Conservation (phyloP, 2,797 vertebrate species). For the Centropyge bicolor region DNA sequence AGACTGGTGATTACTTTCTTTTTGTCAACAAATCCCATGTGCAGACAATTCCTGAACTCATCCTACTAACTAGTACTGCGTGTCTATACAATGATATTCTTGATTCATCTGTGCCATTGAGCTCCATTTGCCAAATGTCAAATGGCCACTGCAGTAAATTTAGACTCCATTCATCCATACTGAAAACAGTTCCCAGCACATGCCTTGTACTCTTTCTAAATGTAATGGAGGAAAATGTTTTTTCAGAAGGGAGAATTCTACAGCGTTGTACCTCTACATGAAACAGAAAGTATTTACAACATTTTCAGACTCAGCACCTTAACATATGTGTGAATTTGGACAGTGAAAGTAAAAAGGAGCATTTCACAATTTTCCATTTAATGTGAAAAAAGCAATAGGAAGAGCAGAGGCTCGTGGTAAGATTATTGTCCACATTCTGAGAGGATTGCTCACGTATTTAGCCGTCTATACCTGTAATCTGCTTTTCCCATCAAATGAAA, state of each 20-base stretch:
- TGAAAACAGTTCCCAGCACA: neutral
- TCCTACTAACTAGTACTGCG: neutral
- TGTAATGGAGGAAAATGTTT: too few relatives aligned
- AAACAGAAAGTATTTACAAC: too few relatives aligned
- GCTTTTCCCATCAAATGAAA: conserved; percentile 20
- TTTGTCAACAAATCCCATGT: neutral
- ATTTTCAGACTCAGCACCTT: too few relatives aligned
- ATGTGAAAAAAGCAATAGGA: conserved; percentile 9
- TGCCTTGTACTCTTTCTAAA: too few relatives aligned
- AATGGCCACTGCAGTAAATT: neutral
- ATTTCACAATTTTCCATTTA: conserved; percentile 10
- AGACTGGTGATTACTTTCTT: neutral
- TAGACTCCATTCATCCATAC: too few relatives aligned
- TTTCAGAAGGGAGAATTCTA: too few relatives aligned
- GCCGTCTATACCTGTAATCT: conserved; percentile 25
- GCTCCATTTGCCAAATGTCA: neutral
- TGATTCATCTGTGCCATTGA: neutral
- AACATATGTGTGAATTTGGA: too few relatives aligned
- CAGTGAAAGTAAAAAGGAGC: neutral
- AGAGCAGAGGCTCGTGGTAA: neutral
- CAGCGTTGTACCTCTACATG: too few relatives aligned
- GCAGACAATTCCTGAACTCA: neutral
- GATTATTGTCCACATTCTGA: conserved; percentile 1
- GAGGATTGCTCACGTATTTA: conserved; percentile 28
- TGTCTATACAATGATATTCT: neutral